phyloP scores from a whole-genome alignment of 2,888 invertebrate species.

The Netelia inedita region DNA sequence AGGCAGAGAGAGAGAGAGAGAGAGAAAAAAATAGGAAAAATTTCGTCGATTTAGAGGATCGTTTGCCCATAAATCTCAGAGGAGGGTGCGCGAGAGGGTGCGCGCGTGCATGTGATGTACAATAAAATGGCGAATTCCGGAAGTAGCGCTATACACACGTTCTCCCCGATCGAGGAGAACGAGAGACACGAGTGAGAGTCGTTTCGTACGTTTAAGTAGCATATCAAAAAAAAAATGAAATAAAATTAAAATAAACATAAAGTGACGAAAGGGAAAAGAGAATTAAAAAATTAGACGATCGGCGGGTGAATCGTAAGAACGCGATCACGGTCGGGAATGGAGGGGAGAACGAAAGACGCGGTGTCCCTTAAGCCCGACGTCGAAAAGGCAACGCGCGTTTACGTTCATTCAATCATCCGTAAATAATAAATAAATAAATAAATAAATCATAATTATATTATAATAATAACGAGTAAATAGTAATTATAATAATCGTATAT shows the following conservation, averaged over 20 bases:
- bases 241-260: conserved; percentile 7
- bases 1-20: conserved; percentile 21
- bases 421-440: conserved; percentile 42
- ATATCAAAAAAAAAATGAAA: conserved; percentile 61
- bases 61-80: conserved; percentile 35
- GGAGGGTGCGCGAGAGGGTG: conserved; percentile 20
- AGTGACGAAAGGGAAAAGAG: conserved; percentile 29
- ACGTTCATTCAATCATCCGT: conserved; percentile 69
- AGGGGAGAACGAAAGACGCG: conserved; percentile 61
- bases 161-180: not conserved
- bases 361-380: conserved; percentile 62
- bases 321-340: conserved; percentile 65
- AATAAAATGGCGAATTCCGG: conserved; percentile 64
- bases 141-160: conserved; percentile 45
- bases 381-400: conserved; percentile 66
- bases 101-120: conserved; percentile 66
- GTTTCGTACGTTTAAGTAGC: conserved; percentile 66
- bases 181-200: conserved; percentile 42
- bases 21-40: conserved; percentile 18
- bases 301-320: conserved; percentile 67
- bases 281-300: conserved; percentile 73
- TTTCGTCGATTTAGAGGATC: conserved; percentile 36
- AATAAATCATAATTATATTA: conserved; percentile 11
- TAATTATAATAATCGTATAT: conserved; percentile 47
- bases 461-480: conserved; percentile 34